Base-by-base conservation (phyloP, 2,797 vertebrate species). In the Nyctalus aviator region DNA sequence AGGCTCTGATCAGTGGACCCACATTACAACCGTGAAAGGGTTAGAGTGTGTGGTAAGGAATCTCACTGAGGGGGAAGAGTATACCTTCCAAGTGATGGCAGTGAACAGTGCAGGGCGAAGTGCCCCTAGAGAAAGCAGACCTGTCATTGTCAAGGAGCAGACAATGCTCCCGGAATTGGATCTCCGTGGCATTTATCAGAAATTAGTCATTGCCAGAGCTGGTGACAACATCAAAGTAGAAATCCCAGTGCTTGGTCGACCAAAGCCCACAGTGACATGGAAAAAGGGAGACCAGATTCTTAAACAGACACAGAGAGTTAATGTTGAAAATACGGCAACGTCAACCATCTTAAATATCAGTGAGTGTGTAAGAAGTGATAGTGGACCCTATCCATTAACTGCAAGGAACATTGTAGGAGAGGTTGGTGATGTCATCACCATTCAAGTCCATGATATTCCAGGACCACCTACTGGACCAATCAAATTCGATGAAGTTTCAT, bases 211-310 rank as follows among this genome's bases (percentile, higher is more conserved):
- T 96, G 99, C 99, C 89, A 99, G 98, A 98, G 99, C 99, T 95
- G 99, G 99, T 96, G 99, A 99, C 95, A 98, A 99, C 96, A 99
- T 99, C 96, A 99, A 99, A 98, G 99, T 99, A 96, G 99, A 99
- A 97, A 99, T 99, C 95, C 99, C 99, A 90, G 98, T 99, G 50
- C 99, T 99, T 96, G 99, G 99, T 97, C 99, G 99, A 97, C 99
- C 99, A 84, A 99, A 99, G 96, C 99, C 99, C 95, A 99, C 98
- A 76, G 97, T 99, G 95, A 99, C 99, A 32, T 99, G 99, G 99
- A 99, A 99, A 96, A 99, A 99, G 96, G 99, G 99, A 95, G 98
- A 99, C 30, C 98, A 99, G 81, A 62, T 98, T 72, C 97, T 99
- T 71, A 99, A 99, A 95, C 98, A 99, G 96, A 99, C 99, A 84